These are phyloP conservation scores for Rhamphomyia laevipes DNA, from an alignment of 2,888 invertebrate genomes.

Conservation along the genomic window DNA sequence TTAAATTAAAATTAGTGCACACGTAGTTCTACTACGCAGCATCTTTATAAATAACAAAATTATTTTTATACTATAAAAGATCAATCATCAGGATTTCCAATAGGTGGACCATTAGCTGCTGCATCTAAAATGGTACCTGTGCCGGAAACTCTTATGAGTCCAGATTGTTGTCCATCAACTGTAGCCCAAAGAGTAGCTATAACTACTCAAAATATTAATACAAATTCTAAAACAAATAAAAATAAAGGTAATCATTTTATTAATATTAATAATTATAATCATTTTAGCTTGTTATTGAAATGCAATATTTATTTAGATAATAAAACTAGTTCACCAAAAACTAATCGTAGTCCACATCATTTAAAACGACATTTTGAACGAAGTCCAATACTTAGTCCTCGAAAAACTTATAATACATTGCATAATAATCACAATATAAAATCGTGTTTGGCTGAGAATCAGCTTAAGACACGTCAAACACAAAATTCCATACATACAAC, in stretches of 20 bases:
- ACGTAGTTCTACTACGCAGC: not conserved
- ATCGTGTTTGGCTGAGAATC: constrained; percentile 17
- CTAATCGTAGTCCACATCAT: constrained; percentile 29
- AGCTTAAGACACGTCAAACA: constrained; percentile 19
- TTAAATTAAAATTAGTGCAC: not conserved
- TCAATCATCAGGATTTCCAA: constrained; percentile 22
- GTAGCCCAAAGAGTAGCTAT: constrained; percentile 31
- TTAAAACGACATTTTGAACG: constrained; percentile 25
- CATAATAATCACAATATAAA: constrained; percentile 9
- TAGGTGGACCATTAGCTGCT: constrained; percentile 53
- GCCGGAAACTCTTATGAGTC: constrained; percentile 77
- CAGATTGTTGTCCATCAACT: constrained; percentile 44
- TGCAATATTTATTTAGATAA: constrained; percentile 21
- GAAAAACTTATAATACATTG: constrained; percentile 19
- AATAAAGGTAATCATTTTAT: constrained; percentile 28
- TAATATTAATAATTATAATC: not conserved
- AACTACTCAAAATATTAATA: constrained; percentile 28
- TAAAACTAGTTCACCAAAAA: constrained; percentile 34
- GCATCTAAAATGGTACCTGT: constrained; percentile 80
- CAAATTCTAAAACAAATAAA: constrained; percentile 28
- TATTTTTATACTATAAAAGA: constrained; percentile 16
- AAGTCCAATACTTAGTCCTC: constrained; percentile 33
- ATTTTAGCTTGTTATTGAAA: not conserved
- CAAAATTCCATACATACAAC: constrained; percentile 25
- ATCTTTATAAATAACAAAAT: not conserved